Conservation (phyloP, 2,113 vertebrate species). For the Bos javanicus region DNA sequence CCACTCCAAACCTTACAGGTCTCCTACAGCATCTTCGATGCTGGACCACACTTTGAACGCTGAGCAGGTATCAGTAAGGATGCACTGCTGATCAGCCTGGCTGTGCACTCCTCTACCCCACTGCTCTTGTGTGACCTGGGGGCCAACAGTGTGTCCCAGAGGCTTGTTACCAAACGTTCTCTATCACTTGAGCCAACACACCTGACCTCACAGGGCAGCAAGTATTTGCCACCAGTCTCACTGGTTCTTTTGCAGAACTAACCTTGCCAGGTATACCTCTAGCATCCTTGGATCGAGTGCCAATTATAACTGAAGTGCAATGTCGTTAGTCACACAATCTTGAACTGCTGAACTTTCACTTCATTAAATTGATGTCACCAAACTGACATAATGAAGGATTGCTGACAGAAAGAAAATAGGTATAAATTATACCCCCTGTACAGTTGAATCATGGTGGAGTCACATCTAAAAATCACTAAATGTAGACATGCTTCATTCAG, state of each 20-base stretch:
- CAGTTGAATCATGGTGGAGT: conserved; percentile 4
- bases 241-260: not conserved
- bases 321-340: not conserved
- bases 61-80: not conserved
- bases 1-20: not conserved
- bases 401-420: conserved; percentile 3
- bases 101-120: not conserved
- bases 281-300: not conserved
- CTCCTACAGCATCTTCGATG: not conserved
- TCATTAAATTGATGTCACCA: not conserved
- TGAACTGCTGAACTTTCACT: not conserved
- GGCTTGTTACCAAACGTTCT: not conserved
- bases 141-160: not conserved
- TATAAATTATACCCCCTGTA: not conserved
- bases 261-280: not conserved
- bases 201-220: not conserved
- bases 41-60: not conserved
- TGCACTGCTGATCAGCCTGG: not conserved
- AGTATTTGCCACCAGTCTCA: too few species aligned
- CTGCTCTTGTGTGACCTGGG: not conserved
- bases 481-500: not conserved
- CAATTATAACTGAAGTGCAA: not conserved
- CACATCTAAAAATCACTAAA: not conserved
- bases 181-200: not conserved
- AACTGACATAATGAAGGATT: not conserved